Evolutionary conservation across 2,113 vertebrate species (phyloP), one percentile per base, ranked within the genome.

Genomic region (Manacus vitellinus): DNA sequence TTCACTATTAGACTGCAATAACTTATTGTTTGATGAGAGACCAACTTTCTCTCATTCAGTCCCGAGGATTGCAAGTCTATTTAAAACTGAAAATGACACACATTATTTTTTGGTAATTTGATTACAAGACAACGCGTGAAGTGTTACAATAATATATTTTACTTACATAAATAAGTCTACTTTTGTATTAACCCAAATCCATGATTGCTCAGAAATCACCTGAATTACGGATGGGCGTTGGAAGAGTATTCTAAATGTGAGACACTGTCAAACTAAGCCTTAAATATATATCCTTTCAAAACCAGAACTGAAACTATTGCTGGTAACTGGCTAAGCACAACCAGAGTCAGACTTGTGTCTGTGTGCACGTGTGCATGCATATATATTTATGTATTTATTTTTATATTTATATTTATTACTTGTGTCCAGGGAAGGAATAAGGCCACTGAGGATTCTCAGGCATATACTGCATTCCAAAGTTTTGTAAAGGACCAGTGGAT

Each of bases 21-120:
- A 95, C 49, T 92, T 66, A 87, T 43, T 94, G 86, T 27, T 84
- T 92, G 67, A 97, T 15, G 66, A 91, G 88, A 96, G 37, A 95
- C 14, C 49, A 52, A 85, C 91, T 84, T 95, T 91, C 35, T 79
- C 65, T 92, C 67, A 31, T 75, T 97, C 41, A 63, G 43, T 88
- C 54, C 37, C 63, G 33, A 87, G 59, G 71, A 86, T 7, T 92
- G 23, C 28, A 94, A 87, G 70, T 31, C 52, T 82, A 74, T 58
- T 95, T 74, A 78, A 93, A 95, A 86, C 59, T n/a, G 59, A 94
- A 96, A 93, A 81, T 66, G 72, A 87, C 33, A 71, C 12, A 46
- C 8, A 33, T 22, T 43, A 44, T 80, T 91, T 93, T 92, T 84
- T 21, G 5, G 49, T 94, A 95, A 95, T 73, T n/a, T 46, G 61